Percentiles rank a stretch among this genome's conserved stretches.
phyloP scores from a whole-genome alignment of 1,140 invertebrate genomes.

The Bursaphelenchus mucronatus region DNA sequence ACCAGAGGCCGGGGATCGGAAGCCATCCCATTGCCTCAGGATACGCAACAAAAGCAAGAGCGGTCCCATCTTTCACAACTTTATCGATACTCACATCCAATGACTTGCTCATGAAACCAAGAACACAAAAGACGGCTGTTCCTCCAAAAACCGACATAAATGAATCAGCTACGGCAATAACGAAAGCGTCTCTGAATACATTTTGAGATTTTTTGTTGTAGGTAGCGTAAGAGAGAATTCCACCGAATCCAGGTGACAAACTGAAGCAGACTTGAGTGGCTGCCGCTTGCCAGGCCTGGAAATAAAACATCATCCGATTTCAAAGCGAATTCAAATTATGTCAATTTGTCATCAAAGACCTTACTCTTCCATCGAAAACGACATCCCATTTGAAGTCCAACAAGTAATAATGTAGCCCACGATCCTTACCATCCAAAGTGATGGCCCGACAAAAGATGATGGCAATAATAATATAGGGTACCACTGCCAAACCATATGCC shows the following conservation, averaged over 20 bases:
- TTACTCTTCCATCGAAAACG: background rate
- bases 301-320: too few relatives aligned
- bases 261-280: conserved; percentile 62
- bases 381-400: conserved; percentile 36
- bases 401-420: conserved; percentile 40
- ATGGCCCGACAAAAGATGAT: conserved; percentile 44
- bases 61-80: conserved; percentile 68
- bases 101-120: conserved; percentile 64
- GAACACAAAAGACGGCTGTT: conserved; percentile 33
- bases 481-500: conserved; percentile 36
- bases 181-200: conserved; percentile 33
- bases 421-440: conserved; percentile 37
- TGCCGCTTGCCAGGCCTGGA: conserved; percentile 60
- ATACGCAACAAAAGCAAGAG: conserved; percentile 64
- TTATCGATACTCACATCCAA: conserved; percentile 68
- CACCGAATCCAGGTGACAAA: conserved; percentile 60
- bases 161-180: conserved; percentile 32
- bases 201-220: conserved; percentile 35
- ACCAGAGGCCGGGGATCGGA: conserved; percentile 79
- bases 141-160: conserved; percentile 40
- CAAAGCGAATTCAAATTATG: too few relatives aligned
- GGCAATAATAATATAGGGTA: conserved; percentile 44
- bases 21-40: conserved; percentile 62
- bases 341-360: too few relatives aligned
- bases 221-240: conserved; percentile 51